These are phyloP conservation scores for Coelogynopora nodosa DNA, from an alignment of 2,888 invertebrate genomes.

Conservation along the genomic window DNA sequence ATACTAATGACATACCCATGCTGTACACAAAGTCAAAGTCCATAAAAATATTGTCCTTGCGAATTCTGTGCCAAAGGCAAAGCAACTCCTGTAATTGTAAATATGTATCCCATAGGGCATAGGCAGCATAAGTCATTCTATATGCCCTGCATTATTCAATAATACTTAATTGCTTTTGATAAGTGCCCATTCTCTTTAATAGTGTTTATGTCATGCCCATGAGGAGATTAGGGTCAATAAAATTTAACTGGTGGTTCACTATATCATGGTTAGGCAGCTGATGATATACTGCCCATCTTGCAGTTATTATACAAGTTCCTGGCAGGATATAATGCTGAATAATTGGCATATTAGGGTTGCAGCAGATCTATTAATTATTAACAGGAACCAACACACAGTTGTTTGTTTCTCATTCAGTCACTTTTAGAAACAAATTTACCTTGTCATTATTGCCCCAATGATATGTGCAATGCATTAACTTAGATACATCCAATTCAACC, in stretches of 20 bases:
- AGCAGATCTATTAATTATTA: background rate
- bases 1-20: no score
- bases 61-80: no score
- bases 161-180: no score
- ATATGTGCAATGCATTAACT: constrained; percentile 22
- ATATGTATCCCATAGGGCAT: no score
- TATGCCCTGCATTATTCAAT: no score
- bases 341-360: background rate
- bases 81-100: no score
- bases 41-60: no score
- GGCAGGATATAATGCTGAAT: constrained; percentile 29
- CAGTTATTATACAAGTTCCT: background rate
- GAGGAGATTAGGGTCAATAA: no score
- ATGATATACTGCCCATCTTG: constrained; percentile 14
- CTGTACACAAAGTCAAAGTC: no score
- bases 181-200: no score
- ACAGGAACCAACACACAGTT: constrained; percentile 30
- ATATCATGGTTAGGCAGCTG: background rate
- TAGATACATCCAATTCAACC: constrained; percentile 4
- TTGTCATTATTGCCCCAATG: constrained; percentile 18
- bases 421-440: constrained; percentile 9
- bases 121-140: no score
- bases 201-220: no score
- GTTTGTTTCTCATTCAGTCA: background rate
- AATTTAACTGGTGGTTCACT: constrained; percentile 2